phyloP scores from a whole-genome alignment of 2,888 invertebrate species.

The Acholoe squamosa region DNA sequence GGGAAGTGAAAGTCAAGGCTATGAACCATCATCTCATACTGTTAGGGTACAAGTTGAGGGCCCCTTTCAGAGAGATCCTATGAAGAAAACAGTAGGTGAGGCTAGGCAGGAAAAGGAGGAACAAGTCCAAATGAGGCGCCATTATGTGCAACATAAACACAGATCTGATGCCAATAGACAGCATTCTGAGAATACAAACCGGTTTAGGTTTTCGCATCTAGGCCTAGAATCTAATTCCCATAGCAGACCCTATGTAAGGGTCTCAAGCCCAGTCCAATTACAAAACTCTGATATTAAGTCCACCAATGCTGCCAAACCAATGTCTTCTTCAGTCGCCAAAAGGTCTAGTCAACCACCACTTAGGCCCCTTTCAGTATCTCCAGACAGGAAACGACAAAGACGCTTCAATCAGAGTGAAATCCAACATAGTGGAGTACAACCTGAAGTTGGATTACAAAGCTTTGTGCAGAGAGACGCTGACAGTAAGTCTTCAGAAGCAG shows the following conservation, averaged over 20 bases:
- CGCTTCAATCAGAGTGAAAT: background rate
- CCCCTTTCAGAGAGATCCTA: background rate
- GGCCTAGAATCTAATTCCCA: background rate
- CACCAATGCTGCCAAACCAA: no score
- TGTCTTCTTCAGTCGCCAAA: no score
- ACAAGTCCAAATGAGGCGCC: background rate
- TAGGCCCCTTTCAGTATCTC: background rate
- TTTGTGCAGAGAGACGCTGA: background rate
- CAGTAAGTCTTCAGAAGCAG: background rate
- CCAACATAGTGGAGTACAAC: background rate
- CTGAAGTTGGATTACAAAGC: background rate
- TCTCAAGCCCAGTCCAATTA: background rate
- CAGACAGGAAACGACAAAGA: background rate
- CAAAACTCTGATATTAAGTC: no score
- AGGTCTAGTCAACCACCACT: no score
- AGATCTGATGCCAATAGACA: background rate
- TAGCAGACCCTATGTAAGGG: background rate
- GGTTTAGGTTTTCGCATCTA: background rate
- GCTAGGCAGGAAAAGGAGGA: background rate
- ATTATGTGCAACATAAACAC: background rate
- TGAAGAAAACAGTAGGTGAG: conserved; percentile 11
- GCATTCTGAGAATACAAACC: background rate
- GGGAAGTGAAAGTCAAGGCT: background rate
- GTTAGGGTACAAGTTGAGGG: background rate
- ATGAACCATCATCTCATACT: background rate